Base-by-base conservation (phyloP, 1,140 invertebrate genomes). In the Drosophila trapezifrons region DNA sequence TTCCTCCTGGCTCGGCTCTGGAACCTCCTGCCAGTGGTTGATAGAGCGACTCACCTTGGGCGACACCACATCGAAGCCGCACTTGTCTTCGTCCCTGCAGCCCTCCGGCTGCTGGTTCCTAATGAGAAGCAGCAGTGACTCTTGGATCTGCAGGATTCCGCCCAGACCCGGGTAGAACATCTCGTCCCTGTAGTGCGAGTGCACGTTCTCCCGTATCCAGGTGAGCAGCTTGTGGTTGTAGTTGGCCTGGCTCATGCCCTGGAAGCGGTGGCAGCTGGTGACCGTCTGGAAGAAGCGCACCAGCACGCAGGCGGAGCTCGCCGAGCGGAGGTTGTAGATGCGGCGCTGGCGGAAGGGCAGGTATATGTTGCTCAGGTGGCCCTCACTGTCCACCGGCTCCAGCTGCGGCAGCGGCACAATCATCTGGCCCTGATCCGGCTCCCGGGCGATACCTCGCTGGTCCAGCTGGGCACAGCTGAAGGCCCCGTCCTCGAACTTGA, bases 131-230 rank as follows among this genome's bases (percentile, higher is more conserved):
- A 43, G 1, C 1, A 91, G 43, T 13, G 63, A 52, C 46, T 89
- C 80, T 12, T 81, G 72, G 27, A 92, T 71, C 49, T 85, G 76
- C 37, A 92, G 43, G 0, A 91, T 60, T 1, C 83, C 91, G 0
- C 90, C 91, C 37, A 92, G 58, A 0, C 90, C 91, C 6, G 91
- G 91, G 78, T 92, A 92, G 60, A 92, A 90, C 15, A 73, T 25
- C 18, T 90, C 85, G 49, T 92, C 91, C 2, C 62, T 57, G 45
- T 91, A 82, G 59, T 91, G 85, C 25, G 69, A 15, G 35, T 87
- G 57, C 2, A 92, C 17, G 12, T 67, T 87, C 13, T 90, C 91
- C 1, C 66, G 46, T 40, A 91, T 72, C 91, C 91, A 92, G 4
- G 42, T 20, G 29, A 82, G 73, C 5, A 92, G 58, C 43, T 80